These are phyloP conservation scores for Pangasius macronema DNA, from an alignment of 2,797 vertebrate genomes.

Conservation along the genomic window DNA sequence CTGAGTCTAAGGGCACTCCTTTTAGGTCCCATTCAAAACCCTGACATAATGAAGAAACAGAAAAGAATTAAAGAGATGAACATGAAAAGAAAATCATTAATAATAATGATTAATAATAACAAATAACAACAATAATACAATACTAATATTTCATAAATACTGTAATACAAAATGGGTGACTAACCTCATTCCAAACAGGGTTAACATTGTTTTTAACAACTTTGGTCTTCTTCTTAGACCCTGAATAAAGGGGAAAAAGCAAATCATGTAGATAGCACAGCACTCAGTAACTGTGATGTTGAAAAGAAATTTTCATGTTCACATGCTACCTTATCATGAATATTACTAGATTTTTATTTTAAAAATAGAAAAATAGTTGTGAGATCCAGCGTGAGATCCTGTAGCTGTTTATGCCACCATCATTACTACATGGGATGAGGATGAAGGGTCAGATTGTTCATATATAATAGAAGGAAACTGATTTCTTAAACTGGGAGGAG, in stretches of 20 bases:
- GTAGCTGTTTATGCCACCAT: slow-evolving; percentile 31
- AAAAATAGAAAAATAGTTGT: not conserved
- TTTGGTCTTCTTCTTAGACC: slow-evolving; percentile 94
- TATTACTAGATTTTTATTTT: not conserved
- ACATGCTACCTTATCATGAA: not conserved
- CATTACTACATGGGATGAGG: slow-evolving; percentile 26
- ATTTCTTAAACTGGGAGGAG: slow-evolving; percentile 61
- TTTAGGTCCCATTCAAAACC: slow-evolving; percentile 97
- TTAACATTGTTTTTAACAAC: slow-evolving; percentile 93
- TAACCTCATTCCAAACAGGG: slow-evolving; percentile 96
- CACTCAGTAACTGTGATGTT: not conserved
- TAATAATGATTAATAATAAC: not conserved
- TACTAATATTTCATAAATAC: not conserved
- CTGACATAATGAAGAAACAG: slow-evolving; percentile 64
- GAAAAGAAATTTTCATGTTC: slow-evolving; percentile 5
- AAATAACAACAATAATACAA: not conserved
- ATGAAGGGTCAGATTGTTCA: slow-evolving; percentile 54
- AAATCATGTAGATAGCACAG: not conserved
- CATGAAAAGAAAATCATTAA: not conserved
- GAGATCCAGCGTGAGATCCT: slow-evolving; percentile 23
- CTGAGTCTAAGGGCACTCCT: slow-evolving; percentile 85
- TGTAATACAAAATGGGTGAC: not conserved
- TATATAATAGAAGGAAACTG: slow-evolving; percentile 50
- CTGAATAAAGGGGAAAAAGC: slow-evolving; percentile 64
- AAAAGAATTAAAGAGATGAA: not conserved